A percentile compares a stretch with the other conserved stretches of the same genome.
phyloP scores from a whole-genome alignment of 2,113 vertebrate genomes.

The Pelodiscus sinensis region DNA sequence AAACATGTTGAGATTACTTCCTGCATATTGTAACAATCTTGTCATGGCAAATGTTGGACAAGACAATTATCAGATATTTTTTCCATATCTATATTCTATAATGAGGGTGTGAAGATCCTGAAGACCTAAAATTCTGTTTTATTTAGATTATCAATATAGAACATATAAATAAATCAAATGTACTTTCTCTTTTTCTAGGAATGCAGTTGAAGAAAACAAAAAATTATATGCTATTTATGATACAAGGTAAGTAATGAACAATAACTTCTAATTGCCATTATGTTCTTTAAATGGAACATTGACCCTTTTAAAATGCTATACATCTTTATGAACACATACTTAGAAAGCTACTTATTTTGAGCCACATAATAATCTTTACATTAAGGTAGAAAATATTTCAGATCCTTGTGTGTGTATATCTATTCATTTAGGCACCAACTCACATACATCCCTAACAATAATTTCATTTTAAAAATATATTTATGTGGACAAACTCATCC shows the following conservation, averaged over 20 bases:
- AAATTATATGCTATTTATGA: slow-evolving; percentile 94
- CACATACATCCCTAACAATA: not conserved
- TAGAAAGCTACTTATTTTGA: not conserved
- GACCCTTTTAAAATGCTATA: not conserved
- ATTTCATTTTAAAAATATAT: not conserved
- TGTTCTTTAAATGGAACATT: not conserved
- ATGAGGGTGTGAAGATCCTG: not conserved
- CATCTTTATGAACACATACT: not conserved
- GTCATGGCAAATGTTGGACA: slow-evolving; percentile 39
- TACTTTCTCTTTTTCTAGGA: slow-evolving; percentile 84
- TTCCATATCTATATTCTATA: not conserved
- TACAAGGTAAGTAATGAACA: slow-evolving; percentile 84
- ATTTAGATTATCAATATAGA: not conserved
- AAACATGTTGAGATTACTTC: slow-evolving; percentile 51
- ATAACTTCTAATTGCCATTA: not conserved
- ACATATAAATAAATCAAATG: slow-evolving; percentile 27
- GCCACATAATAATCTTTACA: not conserved
- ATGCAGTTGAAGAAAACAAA: slow-evolving; percentile 92
- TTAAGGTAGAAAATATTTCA: not conserved
- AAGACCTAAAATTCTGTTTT: not conserved
- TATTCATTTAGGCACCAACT: not conserved
- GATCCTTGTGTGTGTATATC: not conserved
- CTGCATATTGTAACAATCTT: slow-evolving; percentile 44
- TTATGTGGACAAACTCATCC: not conserved
- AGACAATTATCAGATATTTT: slow-evolving; percentile 23